Base-by-base conservation (phyloP, 1,140 invertebrate species). In the Saccostrea echinata region DNA sequence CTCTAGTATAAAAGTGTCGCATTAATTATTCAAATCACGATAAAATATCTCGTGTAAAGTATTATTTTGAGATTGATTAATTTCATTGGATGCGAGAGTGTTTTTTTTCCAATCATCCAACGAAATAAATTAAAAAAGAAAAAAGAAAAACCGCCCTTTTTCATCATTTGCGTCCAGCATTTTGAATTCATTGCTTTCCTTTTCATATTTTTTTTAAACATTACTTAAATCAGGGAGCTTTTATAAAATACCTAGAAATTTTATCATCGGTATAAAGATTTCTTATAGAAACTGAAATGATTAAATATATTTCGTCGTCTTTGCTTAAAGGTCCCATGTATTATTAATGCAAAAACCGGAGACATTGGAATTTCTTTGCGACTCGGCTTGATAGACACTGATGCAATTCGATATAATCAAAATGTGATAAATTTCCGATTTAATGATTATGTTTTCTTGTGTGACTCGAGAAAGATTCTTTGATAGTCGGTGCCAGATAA, bases 371-470 rank as follows among this genome's bases (percentile, higher is more conserved):
- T 27, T 71, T 71, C 68, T 71, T 33, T 71, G 27, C n/a, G 68
- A 71, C 27, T 71, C 68, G n/a, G 27, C 30, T 30, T 71, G 68
- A 71, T 71, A 71, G 68, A 71, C 68, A 71, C 68, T 71, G 68
- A 71, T 71, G 68, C 68, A 71, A 71, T 71, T 71, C 27, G 68
- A 30, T 71, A 71, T 71, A 71, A 71, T 71, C 68, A 71, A 71
- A 71, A 27, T 71, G 68, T 71, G 68, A 71, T 71, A 71, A 71
- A 71, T 71, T 33, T 71, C 68, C 24, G 24, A 30, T 71, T 71
- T 71, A 71, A 71, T 71, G 68, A 71, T 71, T 71, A 71, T 71
- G 68, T 71, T 71, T 71, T 71, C 68, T 71, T 71, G 68, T 24
- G n/a, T 71, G 68, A 27, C 68, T 71, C 68, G 68, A 2, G 30